These are phyloP conservation scores for Rhagoletis zephyria DNA, from an alignment of 1,140 invertebrate species.

Conservation along the genomic window DNA sequence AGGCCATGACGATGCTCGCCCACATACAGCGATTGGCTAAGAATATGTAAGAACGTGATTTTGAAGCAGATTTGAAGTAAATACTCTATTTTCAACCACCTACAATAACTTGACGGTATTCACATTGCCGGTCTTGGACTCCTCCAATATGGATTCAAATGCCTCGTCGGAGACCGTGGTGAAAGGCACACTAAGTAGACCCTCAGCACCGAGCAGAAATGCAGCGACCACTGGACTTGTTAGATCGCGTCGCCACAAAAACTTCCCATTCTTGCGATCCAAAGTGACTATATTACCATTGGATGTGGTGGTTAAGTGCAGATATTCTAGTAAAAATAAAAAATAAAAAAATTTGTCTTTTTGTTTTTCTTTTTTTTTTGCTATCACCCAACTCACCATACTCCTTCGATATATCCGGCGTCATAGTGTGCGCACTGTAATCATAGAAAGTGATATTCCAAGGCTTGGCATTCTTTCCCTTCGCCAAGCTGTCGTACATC, in stretches of 20 bases:
- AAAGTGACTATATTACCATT: conserved; percentile 88
- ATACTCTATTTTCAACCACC: conserved; percentile 69
- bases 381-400: conserved; percentile 80
- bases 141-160: conserved; percentile 81
- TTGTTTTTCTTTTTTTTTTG: background rate
- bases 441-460: conserved; percentile 98
- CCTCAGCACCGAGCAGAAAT: conserved; percentile 86
- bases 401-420: conserved; percentile 81
- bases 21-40: conserved; percentile 92
- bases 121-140: conserved; percentile 77
- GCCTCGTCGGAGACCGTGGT: conserved; percentile 91
- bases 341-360: conserved; percentile 57
- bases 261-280: conserved; percentile 81
- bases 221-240: conserved; percentile 92
- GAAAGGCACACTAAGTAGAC: conserved; percentile 89
- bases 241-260: conserved; percentile 90
- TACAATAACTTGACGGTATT: conserved; percentile 85
- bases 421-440: conserved; percentile 85
- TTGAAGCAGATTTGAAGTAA: background rate
- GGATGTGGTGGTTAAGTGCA: conserved; percentile 92
- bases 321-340: conserved; percentile 78
- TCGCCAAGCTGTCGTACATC: conserved; percentile 90
- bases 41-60: background rate
- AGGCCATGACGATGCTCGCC: conserved; percentile 88
- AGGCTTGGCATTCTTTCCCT: conserved; percentile 80